Evolutionary conservation across 2,888 invertebrate species (phyloP), one percentile per base, ranked within the genome.

Genomic region (Drosophila cracens): DNA sequence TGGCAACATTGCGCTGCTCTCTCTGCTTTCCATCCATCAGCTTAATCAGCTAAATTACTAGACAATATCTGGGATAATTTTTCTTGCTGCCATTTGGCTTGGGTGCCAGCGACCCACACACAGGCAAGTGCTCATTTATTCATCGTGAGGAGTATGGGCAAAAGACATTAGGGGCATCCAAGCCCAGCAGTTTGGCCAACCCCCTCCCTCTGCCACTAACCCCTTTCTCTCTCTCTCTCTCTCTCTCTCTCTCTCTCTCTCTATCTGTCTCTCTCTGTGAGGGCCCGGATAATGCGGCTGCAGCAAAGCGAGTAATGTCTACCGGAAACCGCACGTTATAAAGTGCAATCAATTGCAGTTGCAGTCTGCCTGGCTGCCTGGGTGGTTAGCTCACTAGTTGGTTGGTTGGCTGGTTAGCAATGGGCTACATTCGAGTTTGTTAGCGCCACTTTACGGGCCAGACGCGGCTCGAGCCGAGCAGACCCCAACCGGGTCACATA

Each of bases 341-440:
- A 89, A 89, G 89, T 89, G 90, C 89, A 90, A 89, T 89, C 90
- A 89, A 89, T 89, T 89, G 89, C 89, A 89, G 79, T 89, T 89
- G 69, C 66, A 63, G 73, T 70, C 46, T 76, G 71, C 48, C 56
- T 63, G 60, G 36, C 18, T 65, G 46, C 18, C 16, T 56, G 65
- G 74, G 73, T 53, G 27, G 53, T n/a, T 54, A 25, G 27, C 18
- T 63, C 49, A 16, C 21, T 59, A 33, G n/a, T 6, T 57, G 69
- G 72, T 71, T 53, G 25, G 18, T 18, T 40, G 54, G n/a, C 38
- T 40, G n/a, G 57, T 40, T 65, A 79, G 73, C 79, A 72, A 80
- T 78, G 83, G 86, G 74, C 82, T 72, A 69, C 71, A 66, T 62
- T 71, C 34, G 67, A 83, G 84, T 84, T 81, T 83, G 84, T 84